Conservation (phyloP, 2,888 invertebrate species). For the Xestoiulus laeticollis region DNA sequence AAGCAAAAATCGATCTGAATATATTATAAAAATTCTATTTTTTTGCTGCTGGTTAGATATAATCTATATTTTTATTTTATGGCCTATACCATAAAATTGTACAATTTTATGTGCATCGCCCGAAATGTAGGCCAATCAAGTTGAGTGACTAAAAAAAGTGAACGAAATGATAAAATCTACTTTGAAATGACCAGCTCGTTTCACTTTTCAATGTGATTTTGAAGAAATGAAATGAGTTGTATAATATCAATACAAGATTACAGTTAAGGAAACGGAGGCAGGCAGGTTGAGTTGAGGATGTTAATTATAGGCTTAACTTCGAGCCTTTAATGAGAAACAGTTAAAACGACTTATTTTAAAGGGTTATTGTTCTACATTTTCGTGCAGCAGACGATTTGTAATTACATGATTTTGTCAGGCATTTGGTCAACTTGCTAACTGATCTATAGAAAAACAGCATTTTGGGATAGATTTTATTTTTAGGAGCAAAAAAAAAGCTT, state of each 20-base stretch:
- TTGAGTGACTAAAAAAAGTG: background rate
- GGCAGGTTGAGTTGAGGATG: background rate
- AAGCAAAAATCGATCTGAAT: background rate
- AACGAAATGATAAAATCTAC: background rate
- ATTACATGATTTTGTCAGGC: background rate
- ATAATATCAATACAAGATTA: background rate
- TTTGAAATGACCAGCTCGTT: background rate
- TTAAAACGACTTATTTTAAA: slow-evolving; percentile 2
- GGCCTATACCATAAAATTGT: background rate
- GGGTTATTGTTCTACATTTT: slow-evolving; percentile 25
- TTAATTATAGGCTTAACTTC: slow-evolving; percentile 15
- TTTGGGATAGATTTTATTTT: too few species aligned
- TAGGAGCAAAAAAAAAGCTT: too few species aligned
- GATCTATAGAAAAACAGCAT: too few species aligned
- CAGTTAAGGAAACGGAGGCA: background rate
- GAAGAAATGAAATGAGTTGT: background rate
- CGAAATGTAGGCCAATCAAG: slow-evolving; percentile 20
- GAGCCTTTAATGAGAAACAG: background rate
- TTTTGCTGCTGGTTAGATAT: background rate
- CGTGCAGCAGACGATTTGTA: background rate
- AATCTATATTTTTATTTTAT: slow-evolving; percentile 19
- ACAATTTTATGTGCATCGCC: background rate
- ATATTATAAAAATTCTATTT: background rate
- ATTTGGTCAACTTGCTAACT: background rate
- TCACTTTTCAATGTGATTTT: background rate